Conservation (phyloP, 2,113 vertebrate species). For the Climacteris rufus region DNA sequence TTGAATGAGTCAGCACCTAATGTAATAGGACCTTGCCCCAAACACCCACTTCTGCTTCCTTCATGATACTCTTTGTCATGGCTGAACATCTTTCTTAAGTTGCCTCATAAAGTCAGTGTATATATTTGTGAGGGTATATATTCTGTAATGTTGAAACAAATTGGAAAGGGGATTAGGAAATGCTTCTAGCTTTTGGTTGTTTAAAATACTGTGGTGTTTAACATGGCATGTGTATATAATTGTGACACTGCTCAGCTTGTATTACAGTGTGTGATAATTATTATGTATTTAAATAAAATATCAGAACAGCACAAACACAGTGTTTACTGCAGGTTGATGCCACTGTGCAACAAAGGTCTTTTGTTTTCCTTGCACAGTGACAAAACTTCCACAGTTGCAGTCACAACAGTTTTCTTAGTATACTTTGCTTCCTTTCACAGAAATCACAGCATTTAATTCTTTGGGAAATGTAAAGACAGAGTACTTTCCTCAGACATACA, state of each 20-base stretch:
- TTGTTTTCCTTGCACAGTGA: neutral
- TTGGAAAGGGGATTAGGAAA: conserved; percentile 20
- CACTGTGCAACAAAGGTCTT: conserved; percentile 27
- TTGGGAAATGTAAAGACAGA: conserved; percentile 18
- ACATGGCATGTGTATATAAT: neutral
- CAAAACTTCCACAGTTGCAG: neutral
- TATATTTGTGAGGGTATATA: neutral
- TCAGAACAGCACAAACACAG: conserved; percentile 30
- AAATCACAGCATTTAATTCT: conserved; percentile 18
- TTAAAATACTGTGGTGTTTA: conserved; percentile 28
- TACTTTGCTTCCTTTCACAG: neutral
- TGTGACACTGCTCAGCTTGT: conserved; percentile 43
- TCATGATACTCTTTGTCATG: neutral
- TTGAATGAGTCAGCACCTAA: neutral
- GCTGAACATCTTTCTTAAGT: neutral
- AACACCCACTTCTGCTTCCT: neutral
- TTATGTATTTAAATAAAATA: conserved; percentile 56
- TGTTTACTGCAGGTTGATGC: conserved; percentile 38
- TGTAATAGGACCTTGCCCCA: neutral
- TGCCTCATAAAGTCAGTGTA: neutral
- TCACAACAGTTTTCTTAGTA: neutral
- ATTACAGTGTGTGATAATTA: conserved; percentile 20
- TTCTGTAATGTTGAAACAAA: neutral
- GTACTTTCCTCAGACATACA: conserved; percentile 9
- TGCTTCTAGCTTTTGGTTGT: neutral